phyloP scores from a whole-genome alignment of 2,888 invertebrate genomes.

The Horisme vitalbata region DNA sequence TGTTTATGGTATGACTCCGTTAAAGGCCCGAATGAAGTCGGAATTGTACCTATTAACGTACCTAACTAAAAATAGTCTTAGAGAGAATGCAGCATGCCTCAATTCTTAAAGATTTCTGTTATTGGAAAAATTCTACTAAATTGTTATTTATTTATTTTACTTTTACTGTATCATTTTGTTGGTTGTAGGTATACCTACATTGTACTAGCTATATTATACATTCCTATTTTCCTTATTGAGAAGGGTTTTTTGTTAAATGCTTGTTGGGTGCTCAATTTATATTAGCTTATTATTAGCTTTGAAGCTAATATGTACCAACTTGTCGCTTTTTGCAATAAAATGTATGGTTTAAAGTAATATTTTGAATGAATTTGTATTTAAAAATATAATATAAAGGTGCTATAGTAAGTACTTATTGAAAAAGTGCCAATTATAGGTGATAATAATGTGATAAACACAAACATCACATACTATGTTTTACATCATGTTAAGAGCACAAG shows the following conservation, averaged over 20 bases:
- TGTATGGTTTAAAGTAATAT: background rate
- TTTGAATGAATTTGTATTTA: background rate
- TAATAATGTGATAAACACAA: background rate
- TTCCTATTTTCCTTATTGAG: background rate
- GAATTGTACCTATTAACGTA: background rate
- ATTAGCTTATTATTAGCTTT: too few species aligned
- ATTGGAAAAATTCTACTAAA: too few species aligned
- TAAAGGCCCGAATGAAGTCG: too few species aligned
- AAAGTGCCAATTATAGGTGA: slow-evolving; percentile 18
- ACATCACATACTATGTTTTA: background rate
- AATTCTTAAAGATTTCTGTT: slow-evolving; percentile 9
- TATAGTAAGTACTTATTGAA: slow-evolving; percentile 13
- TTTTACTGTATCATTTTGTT: too few species aligned
- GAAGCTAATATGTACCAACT: background rate
- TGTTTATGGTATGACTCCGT: background rate
- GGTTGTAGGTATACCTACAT: too few species aligned
- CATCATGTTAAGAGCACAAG: too few species aligned
- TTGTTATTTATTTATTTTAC: too few species aligned
- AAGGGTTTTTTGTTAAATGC: too few species aligned
- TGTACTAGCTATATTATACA: too few species aligned
- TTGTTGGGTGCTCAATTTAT: too few species aligned
- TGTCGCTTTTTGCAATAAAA: background rate
- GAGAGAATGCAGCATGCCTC: slow-evolving; percentile 13
- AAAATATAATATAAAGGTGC: slow-evolving; percentile 13
- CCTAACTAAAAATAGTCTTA: background rate